Evolutionary conservation across 92 coral and sea anemone genomes (phyloP), one percentile per base, ranked within the genome.

Genomic region (Parazoanthus darwini): DNA sequence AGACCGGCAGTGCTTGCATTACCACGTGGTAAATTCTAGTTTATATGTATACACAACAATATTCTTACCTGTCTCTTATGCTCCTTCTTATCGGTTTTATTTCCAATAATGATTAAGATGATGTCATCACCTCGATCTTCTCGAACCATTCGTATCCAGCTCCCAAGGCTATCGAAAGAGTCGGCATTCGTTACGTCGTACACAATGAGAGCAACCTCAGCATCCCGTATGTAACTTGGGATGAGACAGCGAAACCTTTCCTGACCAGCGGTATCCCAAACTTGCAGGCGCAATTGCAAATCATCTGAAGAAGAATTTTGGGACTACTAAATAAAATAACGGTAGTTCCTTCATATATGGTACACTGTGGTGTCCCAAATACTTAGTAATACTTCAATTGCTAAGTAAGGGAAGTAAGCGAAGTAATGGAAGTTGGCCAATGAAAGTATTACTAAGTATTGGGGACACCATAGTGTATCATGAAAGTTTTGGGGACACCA

Each of bases 211-310:
- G 94, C 94, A 20, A 93, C 96, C 50, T 92, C 94, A 35, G 96
- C 94, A 91, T 95, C 98, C 93, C 99, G 98, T 78, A 97, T 90
- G 90, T 97, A 97, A n/a, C 96, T 90, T 46, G 98, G 98, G 71
- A 97, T 94, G 82, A 97, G 94, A 85, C 98, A 95, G 35, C 94
- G 93, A 82, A 97, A 97, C 35, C 99, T 93, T 89, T 97, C 99
- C 85, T 97, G 99, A 26, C 99, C 99, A 87, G 99, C 99, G 85
- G 98, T 97, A 78, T 97, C 99, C 99, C 99, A 97, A 50, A 97
- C 91, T 79, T 97, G 98, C 5, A 95, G 85, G 26, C 96, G 96
- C 33, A 95, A 87, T 35, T 89, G 94, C 51, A 93, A 54, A 72
- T 94, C 98, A 73, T 95, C 98, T 95, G 85, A 35, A 81, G 59